Conservation (phyloP, 2,888 invertebrate species). For the Morinoia aosen region DNA sequence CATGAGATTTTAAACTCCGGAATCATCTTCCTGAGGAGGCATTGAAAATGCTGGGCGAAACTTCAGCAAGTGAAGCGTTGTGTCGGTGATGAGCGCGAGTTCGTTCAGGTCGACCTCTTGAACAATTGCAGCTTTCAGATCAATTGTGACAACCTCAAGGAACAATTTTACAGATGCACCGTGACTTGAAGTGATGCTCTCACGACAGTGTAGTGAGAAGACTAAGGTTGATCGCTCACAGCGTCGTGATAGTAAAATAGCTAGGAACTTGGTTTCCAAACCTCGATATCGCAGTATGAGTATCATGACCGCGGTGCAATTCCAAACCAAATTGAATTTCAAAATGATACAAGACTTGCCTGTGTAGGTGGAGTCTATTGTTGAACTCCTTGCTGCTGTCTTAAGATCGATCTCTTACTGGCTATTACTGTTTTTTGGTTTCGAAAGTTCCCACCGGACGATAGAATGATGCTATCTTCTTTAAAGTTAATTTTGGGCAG, state of each 20-base stretch:
- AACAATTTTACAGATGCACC: constrained; percentile 37
- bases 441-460: background rate
- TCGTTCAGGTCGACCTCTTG: constrained; percentile 23
- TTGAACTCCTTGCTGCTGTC: background rate
- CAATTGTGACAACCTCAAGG: constrained; percentile 37
- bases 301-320: background rate
- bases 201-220: constrained; percentile 48
- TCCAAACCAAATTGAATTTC: background rate
- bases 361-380: background rate
- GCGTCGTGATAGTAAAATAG: constrained; percentile 42
- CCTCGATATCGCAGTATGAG: background rate
- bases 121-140: constrained; percentile 48
- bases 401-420: background rate
- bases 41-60: background rate
- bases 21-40: background rate
- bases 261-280: background rate
- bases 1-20: background rate
- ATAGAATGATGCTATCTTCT: background rate
- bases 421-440: background rate
- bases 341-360: background rate
- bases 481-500: background rate
- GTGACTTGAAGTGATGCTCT: constrained; percentile 48
- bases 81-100: background rate
- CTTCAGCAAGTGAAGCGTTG: background rate
- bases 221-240: constrained; percentile 25